These are phyloP conservation scores for Campaea margaritaria DNA, from an alignment of 2,888 invertebrate species.

Conservation along the genomic window DNA sequence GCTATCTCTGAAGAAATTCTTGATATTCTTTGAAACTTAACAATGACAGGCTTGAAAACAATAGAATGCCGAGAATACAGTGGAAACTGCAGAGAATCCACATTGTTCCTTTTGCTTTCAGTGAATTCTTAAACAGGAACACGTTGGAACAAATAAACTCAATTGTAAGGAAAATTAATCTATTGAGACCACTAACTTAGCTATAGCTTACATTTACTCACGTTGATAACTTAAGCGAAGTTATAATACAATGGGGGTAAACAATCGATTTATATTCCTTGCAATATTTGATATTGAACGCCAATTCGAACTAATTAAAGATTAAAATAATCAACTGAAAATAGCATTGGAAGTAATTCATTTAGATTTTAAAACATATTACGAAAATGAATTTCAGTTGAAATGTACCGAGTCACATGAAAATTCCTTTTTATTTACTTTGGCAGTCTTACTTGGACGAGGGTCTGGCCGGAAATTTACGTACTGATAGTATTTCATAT, in stretches of 20 bases:
- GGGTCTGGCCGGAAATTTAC: slow-evolving; percentile 49
- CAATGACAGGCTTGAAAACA: slow-evolving; percentile 12
- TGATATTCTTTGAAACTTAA: slow-evolving; percentile 7
- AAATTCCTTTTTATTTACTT: slow-evolving; percentile 43
- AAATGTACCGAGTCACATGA: slow-evolving; percentile 14
- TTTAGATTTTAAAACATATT: too few species aligned
- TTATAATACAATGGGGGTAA: too few species aligned
- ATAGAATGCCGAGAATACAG: slow-evolving; percentile 20
- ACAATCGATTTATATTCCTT: too few species aligned
- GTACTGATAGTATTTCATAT: slow-evolving; percentile 34
- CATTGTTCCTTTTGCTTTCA: slow-evolving; percentile 22
- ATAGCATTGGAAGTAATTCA: too few species aligned
- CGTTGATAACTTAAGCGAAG: too few species aligned
- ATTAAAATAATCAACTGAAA: too few species aligned
- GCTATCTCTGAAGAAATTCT: slow-evolving; percentile 7
- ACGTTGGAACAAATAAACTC: background rate
- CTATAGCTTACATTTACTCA: too few species aligned
- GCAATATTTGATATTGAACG: too few species aligned
- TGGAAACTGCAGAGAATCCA: slow-evolving; percentile 15
- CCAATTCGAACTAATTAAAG: too few species aligned
- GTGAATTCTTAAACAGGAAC: slow-evolving; percentile 21
- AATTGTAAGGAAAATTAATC: background rate
- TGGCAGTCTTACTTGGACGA: slow-evolving; percentile 37
- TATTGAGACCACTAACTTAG: too few species aligned
- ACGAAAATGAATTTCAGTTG: too few species aligned